phyloP scores from a whole-genome alignment of 1,140 invertebrate genomes.

The fruit fly (Drosophila melanogaster) region DNA sequence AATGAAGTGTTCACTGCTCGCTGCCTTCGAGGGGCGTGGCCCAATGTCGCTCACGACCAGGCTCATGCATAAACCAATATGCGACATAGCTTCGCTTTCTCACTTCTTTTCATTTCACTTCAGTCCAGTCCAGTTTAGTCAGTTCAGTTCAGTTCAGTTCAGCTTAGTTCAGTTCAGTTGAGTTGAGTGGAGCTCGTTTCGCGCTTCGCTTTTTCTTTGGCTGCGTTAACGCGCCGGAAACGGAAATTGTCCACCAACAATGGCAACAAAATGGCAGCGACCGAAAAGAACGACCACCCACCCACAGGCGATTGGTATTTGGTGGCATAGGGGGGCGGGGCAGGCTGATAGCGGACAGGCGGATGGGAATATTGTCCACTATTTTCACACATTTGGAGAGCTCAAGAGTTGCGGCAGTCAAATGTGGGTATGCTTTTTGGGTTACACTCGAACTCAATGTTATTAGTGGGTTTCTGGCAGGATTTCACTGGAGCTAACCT shows the following conservation, averaged over 20 bases:
- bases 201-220: conserved; percentile 30
- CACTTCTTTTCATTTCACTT: conserved; percentile 12
- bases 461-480: conserved; percentile 10
- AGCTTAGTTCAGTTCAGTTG: conserved; percentile 16
- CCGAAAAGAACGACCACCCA: conserved; percentile 58
- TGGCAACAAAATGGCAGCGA: conserved; percentile 71
- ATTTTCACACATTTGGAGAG: conserved; percentile 75
- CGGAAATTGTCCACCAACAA: conserved; percentile 80
- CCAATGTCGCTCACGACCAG: conserved; percentile 33
- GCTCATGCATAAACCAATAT: conserved; percentile 80
- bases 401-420: conserved; percentile 14
- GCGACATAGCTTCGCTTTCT: conserved; percentile 37
- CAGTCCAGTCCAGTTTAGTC: conserved; percentile 9
- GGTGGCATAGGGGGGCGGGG: background rate
- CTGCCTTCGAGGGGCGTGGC: conserved; percentile 11
- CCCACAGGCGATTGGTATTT: conserved; percentile 26
- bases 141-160: conserved; percentile 17
- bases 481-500: background rate
- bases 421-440: conserved; percentile 14
- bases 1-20: conserved; percentile 69
- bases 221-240: conserved; percentile 74
- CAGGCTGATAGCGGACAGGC: background rate
- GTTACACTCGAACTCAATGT: conserved; percentile 26
- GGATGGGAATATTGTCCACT: conserved; percentile 64
- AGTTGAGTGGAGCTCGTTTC: conserved; percentile 12